Base-by-base conservation (phyloP, 2,888 invertebrate genomes). In the Diaperis boleti region DNA sequence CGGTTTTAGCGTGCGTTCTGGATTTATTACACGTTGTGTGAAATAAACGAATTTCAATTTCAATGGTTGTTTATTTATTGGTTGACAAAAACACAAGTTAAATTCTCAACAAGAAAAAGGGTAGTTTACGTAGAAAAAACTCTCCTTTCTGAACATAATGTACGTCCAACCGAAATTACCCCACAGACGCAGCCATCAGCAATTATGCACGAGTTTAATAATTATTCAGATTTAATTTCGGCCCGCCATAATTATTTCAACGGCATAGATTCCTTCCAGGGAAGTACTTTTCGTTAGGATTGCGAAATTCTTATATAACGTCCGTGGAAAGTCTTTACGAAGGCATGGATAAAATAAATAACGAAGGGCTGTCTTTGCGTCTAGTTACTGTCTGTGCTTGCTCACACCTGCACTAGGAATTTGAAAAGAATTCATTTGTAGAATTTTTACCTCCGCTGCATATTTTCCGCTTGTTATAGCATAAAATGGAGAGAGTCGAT, bases 151-250 rank as follows among this genome's bases (percentile, higher is more conserved):
- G n/a, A n/a, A n/a, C n/a, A n/a, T n/a, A n/a, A n/a, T n/a, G n/a
- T n/a, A n/a, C n/a, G n/a, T n/a, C n/a, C n/a, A n/a, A n/a, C 10
- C 33, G 33, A 33, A 33, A n/a, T 33, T 13, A 33, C 4, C 13
- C 13, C 22, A 6, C 22, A 22, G 7, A 22, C 22, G 7, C 7
- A 6, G 11, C 1, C n/a, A 33, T 10, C 11, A 10, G n/a, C 7
- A 33, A 33, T 33, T 33, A 33, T 33, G 33, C 33, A 33, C 33
- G 11, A 33, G 11, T 33, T 33, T 33, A 33, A 33, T 10, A 33
- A 33, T 33, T 11, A 33, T 33, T 33, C 13, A 33, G 13, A 33
- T 33, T 33, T 33, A 33, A 33, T 33, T 33, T 33, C 11, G 10
- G 4, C 1, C 33, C 11, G 13, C 33, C n/a, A 10, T 33, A 11